phyloP scores from a whole-genome alignment of 2,888 invertebrate genomes.

The Pelosia muscerda region DNA sequence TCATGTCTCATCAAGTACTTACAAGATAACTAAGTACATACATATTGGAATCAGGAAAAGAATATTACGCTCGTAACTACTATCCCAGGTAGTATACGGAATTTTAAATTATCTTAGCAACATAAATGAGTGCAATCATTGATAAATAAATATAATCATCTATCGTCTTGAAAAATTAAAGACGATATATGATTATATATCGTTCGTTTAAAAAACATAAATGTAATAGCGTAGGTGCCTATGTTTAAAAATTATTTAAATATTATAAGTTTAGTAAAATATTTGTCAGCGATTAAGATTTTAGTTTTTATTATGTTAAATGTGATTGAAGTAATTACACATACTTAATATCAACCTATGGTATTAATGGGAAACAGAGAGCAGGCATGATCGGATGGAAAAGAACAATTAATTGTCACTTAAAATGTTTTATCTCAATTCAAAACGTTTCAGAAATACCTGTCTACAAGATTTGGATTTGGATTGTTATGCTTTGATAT shows the following conservation, averaged over 20 bases:
- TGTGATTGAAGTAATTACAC: too few species aligned
- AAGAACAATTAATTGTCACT: neutral
- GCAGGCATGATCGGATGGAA: neutral
- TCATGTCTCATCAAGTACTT: too few species aligned
- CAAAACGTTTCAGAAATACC: neutral
- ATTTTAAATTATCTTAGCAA: neutral
- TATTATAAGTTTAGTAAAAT: neutral
- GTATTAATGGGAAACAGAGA: neutral
- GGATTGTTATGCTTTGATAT: neutral
- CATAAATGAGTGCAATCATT: too few species aligned
- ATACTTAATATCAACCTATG: too few species aligned
- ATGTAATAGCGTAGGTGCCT: neutral
- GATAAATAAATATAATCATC: neutral
- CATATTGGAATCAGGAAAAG: too few species aligned
- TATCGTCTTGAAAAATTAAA: too few species aligned
- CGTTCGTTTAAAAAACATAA: too few species aligned
- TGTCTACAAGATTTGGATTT: neutral
- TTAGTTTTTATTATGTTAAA: neutral
- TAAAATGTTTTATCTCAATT: neutral
- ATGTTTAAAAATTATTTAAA: neutral
- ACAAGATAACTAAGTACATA: too few species aligned
- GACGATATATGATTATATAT: too few species aligned
- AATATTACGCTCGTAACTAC: too few species aligned
- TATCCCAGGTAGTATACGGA: neutral
- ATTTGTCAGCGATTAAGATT: neutral